Conservation (phyloP, 30 jellyfish, hydroid and myxozoan genomes). For the Pseudorhiza aurosa region DNA sequence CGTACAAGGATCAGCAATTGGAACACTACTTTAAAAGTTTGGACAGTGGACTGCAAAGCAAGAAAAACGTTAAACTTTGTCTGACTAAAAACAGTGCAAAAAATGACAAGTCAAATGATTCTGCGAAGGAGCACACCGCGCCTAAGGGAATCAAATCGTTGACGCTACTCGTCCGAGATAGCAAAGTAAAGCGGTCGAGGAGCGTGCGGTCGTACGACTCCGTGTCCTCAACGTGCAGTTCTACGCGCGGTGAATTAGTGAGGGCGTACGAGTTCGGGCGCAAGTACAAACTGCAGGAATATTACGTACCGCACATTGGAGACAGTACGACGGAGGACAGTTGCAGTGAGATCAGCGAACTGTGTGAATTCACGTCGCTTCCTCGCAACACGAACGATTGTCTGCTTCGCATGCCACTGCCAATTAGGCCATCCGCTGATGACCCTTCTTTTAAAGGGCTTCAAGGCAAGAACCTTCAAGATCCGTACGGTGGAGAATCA, state of each 20-base stretch:
- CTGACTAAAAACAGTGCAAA: neutral
- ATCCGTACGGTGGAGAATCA: constrained; percentile 56
- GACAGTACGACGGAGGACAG: constrained; percentile 72
- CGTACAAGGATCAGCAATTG: constrained; percentile 31
- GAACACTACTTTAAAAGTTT: constrained; percentile 35
- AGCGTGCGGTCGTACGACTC: constrained; percentile 93
- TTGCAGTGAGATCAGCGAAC: constrained; percentile 61
- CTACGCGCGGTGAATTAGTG: constrained; percentile 85
- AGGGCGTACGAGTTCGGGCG: constrained; percentile 96
- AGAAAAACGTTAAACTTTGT: neutral
- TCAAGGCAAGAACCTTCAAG: constrained; percentile 10
- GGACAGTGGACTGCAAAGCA: constrained; percentile 46
- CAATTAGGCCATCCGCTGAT: constrained; percentile 46
- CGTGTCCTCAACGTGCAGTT: constrained; percentile 90
- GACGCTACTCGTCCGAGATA: constrained; percentile 35
- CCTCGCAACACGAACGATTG: constrained; percentile 80
- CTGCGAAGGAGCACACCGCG: neutral
- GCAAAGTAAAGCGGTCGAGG: constrained; percentile 56
- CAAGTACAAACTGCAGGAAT: constrained; percentile 81
- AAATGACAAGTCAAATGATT: neutral
- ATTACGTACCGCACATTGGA: constrained; percentile 58
- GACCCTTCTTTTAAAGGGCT: constrained; percentile 36
- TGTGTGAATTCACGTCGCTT: constrained; percentile 76
- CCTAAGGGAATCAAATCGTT: constrained; percentile 34
- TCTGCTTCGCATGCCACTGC: constrained; percentile 72